These are phyloP conservation scores for Poliocrania exsul DNA, from an alignment of 2,797 vertebrate genomes.

Conservation along the genomic window DNA sequence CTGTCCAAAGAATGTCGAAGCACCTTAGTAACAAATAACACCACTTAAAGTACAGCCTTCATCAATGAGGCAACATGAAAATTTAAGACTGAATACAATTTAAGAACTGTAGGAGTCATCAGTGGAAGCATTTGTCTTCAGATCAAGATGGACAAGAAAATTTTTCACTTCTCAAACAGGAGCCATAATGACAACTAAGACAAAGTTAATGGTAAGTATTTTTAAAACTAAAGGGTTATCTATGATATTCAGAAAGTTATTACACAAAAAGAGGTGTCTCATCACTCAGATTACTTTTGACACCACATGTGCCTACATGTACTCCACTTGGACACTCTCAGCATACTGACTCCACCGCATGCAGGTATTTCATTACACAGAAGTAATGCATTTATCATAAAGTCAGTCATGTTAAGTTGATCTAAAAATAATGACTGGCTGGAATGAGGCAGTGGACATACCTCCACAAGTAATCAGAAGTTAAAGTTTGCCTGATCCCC, in stretches of 20 bases:
- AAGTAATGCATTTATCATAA: not conserved
- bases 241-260: not conserved
- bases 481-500: not conserved
- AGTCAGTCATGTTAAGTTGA: not conserved
- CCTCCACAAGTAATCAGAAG: not conserved
- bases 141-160: not conserved
- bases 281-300: not conserved
- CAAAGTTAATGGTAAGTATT: not conserved
- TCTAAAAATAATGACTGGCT: not conserved
- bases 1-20: conserved; percentile 85
- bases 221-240: not conserved
- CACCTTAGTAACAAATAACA: conserved; percentile 84
- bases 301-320: not conserved
- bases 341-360: not conserved
- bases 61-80: not conserved
- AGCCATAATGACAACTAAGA: not conserved
- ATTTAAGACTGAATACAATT: conserved; percentile 3
- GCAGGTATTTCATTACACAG: not conserved
- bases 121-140: not conserved
- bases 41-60: conserved; percentile 49
- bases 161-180: not conserved
- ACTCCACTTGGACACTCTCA: not conserved
- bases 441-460: not conserved
- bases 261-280: not conserved
- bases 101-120: not conserved